These are phyloP conservation scores for Ardeotis arabs DNA, from an alignment of 2,113 vertebrate genomes.

Conservation along the genomic window DNA sequence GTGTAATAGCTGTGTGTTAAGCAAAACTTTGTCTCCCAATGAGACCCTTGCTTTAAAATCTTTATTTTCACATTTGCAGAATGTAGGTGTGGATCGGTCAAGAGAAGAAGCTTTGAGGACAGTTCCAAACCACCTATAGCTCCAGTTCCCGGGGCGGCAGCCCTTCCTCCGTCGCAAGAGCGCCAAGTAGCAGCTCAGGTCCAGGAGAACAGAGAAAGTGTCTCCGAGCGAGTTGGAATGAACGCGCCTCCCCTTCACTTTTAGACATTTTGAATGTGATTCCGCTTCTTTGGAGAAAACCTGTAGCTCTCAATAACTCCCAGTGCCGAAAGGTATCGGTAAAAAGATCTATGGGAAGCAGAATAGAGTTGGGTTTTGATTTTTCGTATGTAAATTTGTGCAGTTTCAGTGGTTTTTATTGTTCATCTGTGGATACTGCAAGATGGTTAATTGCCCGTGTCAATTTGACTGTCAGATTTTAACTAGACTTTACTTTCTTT, in stretches of 20 bases:
- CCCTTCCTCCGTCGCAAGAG: neutral
- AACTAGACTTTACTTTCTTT: conserved; percentile 38
- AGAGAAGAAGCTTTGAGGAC: conserved; percentile 86
- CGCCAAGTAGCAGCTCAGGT: neutral
- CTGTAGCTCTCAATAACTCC: neutral
- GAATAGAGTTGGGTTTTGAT: neutral
- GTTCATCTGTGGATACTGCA: conserved; percentile 27
- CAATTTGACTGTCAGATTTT: conserved; percentile 35
- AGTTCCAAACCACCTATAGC: conserved; percentile 85
- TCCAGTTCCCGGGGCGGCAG: neutral
- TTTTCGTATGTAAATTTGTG: neutral
- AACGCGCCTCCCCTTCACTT: neutral
- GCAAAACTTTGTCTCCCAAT: accelerated
- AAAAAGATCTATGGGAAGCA: neutral
- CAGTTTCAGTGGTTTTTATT: conserved; percentile 20
- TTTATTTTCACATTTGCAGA: conserved; percentile 74
- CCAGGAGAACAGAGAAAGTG: neutral
- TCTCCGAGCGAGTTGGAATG: neutral
- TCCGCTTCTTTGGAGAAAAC: neutral
- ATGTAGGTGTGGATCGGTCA: conserved; percentile 84
- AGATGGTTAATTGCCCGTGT: neutral
- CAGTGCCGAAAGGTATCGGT: neutral
- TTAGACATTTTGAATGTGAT: conserved; percentile 3
- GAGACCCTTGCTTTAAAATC: neutral
- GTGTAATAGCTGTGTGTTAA: accelerated